Evolutionary conservation across 2,113 vertebrate species (phyloP).

Genomic region (Ameiurus melas): DNA sequence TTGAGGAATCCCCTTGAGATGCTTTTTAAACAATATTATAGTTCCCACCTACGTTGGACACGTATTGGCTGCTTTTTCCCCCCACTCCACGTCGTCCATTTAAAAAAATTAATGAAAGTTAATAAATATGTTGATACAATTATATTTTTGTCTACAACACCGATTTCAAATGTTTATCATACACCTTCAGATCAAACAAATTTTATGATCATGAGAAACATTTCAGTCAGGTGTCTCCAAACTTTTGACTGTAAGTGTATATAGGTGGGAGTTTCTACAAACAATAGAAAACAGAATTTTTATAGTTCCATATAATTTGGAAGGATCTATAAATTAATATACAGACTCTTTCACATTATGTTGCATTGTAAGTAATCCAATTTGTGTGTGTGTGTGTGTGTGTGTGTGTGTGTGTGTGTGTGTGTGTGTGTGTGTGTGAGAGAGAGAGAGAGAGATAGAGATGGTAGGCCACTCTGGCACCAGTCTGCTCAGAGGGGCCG

Average conservation of each 20-base stretch:
- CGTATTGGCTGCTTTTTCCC: too few species aligned
- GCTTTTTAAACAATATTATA: too few species aligned
- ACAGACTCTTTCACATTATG: constrained; percentile 6
- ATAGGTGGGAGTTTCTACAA: not conserved
- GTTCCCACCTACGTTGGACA: too few species aligned
- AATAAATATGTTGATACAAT: too few species aligned
- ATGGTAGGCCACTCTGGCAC: constrained; percentile 56
- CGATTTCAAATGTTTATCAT: too few species aligned
- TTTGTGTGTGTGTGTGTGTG: constrained; percentile 33
- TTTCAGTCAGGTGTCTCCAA: too few species aligned
- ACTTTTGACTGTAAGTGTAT: not conserved
- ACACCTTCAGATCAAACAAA: too few species aligned
- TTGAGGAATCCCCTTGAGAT: too few species aligned
- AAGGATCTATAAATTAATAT: constrained; percentile 19
- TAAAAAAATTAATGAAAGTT: too few species aligned
- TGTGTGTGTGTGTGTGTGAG: constrained; percentile 32
- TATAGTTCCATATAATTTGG: not conserved
- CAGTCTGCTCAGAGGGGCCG: constrained; percentile 52
- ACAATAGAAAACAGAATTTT: not conserved
- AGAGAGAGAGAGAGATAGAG: not conserved
- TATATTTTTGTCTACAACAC: too few species aligned
- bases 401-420: constrained; percentile 30
- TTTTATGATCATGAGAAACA: too few species aligned
- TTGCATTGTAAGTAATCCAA: constrained; percentile 35
- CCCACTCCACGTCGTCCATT: too few species aligned